Evolutionary conservation across 2,888 invertebrate genomes (phyloP).

Genomic region (Drosophila rubida): DNA sequence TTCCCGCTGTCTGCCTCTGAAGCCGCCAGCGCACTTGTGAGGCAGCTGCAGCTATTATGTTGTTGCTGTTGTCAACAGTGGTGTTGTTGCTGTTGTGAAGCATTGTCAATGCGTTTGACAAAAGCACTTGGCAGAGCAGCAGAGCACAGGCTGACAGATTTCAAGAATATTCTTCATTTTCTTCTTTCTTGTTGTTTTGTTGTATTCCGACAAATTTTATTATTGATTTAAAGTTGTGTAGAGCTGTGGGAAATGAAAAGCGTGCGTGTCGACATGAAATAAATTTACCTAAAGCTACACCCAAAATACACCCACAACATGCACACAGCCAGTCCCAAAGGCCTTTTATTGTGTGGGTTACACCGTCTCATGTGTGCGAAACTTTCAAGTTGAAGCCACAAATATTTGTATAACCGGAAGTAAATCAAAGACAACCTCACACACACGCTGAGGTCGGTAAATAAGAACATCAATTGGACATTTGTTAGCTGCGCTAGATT

Average conservation of each 20-base stretch:
- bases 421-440: conserved; percentile 49
- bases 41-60: conserved; percentile 44
- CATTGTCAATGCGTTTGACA: conserved; percentile 76
- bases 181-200: conserved; percentile 5
- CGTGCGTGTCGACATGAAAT: conserved; percentile 60
- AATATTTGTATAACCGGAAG: conserved; percentile 53
- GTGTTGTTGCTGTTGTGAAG: conserved; percentile 52
- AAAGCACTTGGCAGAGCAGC: conserved; percentile 69
- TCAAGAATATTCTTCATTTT: conserved; percentile 49
- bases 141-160: conserved; percentile 54
- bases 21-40: conserved; percentile 36
- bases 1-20: conserved; percentile 2
- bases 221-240: conserved; percentile 77
- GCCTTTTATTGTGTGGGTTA: conserved; percentile 2
- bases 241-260: conserved; percentile 48
- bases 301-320: conserved; percentile 14
- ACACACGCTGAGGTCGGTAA: conserved; percentile 18
- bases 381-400: conserved; percentile 41
- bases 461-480: conserved; percentile 37
- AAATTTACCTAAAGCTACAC: conserved; percentile 65
- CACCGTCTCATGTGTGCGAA: neutral
- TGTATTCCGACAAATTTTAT: conserved; percentile 22
- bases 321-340: conserved; percentile 6
- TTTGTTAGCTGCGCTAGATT: conserved; percentile 36
- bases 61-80: conserved; percentile 23